A percentile compares a stretch with the other conserved stretches of the same genome.
phyloP scores from a whole-genome alignment of 1,140 invertebrate genomes.

The Frieseomelitta varia region DNA sequence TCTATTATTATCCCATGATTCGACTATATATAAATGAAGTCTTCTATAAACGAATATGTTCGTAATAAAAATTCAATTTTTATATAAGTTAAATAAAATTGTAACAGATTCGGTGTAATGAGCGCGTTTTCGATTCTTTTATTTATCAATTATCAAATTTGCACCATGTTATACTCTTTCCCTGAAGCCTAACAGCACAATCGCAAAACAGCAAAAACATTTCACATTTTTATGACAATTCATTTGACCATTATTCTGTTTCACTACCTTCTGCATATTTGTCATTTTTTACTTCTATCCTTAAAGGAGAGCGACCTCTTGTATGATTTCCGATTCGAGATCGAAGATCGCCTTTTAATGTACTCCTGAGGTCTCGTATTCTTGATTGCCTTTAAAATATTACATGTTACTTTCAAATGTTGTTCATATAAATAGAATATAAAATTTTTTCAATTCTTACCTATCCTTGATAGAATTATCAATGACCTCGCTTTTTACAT shows the following conservation, averaged over 20 bases:
- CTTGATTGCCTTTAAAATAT: constrained; percentile 61
- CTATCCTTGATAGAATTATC: constrained; percentile 61
- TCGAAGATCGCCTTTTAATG: constrained; percentile 71
- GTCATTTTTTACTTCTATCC: constrained; percentile 79
- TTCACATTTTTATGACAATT: background rate
- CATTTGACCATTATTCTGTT: constrained; percentile 59
- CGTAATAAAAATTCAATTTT: background rate
- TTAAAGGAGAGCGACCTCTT: constrained; percentile 74
- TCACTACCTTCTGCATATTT: constrained; percentile 72
- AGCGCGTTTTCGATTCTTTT: constrained; percentile 27
- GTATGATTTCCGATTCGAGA: constrained; percentile 74
- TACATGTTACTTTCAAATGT: background rate
- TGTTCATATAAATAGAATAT: background rate
- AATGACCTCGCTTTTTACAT: constrained; percentile 59
- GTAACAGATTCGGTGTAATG: constrained; percentile 28
- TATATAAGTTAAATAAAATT: background rate
- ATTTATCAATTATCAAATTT: constrained; percentile 32
- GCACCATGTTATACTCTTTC: constrained; percentile 11
- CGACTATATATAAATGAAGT: background rate
- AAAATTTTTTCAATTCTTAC: constrained; percentile 45
- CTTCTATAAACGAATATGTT: background rate
- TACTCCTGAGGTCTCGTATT: constrained; percentile 68
- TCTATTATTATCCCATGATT: background rate
- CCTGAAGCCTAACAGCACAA: constrained; percentile 25
- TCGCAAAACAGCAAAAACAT: background rate